Evolutionary conservation across 2,797 vertebrate genomes (phyloP).

Genomic region (Ptychadena robeensis): DNA sequence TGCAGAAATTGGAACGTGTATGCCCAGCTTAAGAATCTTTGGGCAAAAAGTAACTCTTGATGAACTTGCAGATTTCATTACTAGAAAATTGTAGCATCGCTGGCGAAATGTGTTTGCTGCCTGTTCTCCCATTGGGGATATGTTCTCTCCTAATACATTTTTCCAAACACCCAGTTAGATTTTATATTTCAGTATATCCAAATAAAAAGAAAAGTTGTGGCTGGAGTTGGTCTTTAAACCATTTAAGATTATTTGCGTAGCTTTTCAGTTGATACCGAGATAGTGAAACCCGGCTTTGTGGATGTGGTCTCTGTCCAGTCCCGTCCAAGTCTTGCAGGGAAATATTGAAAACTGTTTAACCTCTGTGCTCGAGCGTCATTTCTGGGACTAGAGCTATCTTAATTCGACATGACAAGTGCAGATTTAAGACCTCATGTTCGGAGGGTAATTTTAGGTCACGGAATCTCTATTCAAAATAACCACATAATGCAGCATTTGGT

Average conservation of each 20-base stretch:
- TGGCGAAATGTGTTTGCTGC: no score
- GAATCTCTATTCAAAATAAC: conserved; percentile 77
- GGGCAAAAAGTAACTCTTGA: no score
- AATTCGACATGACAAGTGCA: conserved; percentile 60
- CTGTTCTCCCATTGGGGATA: not conserved
- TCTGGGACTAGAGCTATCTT: conserved; percentile 58
- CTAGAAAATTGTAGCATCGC: no score
- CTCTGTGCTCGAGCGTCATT: conserved; percentile 21
- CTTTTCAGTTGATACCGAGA: not conserved
- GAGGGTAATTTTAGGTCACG: conserved; percentile 79
- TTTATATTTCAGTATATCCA: not conserved
- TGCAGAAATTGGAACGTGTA: no score
- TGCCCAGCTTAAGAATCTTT: no score
- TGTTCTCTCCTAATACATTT: not conserved
- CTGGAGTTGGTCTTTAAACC: not conserved
- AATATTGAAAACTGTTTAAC: conserved; percentile 24
- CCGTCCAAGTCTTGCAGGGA: conserved; percentile 18
- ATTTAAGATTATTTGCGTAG: not conserved
- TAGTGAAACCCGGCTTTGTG: not conserved
- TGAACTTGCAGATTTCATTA: no score
- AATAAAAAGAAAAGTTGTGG: not conserved
- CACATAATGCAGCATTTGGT: conserved; percentile 75
- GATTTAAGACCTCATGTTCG: conserved; percentile 64
- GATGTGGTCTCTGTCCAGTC: not conserved
- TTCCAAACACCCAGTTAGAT: not conserved